Percentiles rank a stretch among this genome's conserved stretches.
Evolutionary conservation across 1,140 invertebrate species (phyloP).

Genomic region (Drosophila asahinai): DNA sequence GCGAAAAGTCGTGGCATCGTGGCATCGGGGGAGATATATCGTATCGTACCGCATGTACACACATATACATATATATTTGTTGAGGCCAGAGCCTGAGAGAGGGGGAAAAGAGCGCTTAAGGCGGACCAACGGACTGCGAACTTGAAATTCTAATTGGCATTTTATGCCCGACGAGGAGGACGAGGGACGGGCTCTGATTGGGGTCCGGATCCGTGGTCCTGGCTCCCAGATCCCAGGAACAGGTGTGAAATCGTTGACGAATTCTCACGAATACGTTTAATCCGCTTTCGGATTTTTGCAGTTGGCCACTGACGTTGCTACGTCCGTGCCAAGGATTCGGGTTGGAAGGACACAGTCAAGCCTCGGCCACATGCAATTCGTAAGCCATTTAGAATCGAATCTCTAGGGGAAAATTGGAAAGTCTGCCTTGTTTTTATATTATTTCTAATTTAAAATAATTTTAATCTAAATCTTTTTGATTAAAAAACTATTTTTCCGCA

Average conservation of each 20-base stretch:
- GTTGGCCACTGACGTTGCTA: conserved; percentile 33
- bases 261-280: conserved; percentile 83
- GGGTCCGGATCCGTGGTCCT: conserved; percentile 3
- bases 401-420: too few species aligned
- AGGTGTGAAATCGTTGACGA: conserved; percentile 82
- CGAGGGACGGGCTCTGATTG: conserved; percentile 11
- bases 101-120: conserved; percentile 30
- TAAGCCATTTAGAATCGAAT: neutral
- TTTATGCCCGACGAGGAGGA: conserved; percentile 60
- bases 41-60: neutral
- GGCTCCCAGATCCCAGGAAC: conserved; percentile 37
- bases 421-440: too few species aligned
- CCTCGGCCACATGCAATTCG: neutral
- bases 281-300: conserved; percentile 81
- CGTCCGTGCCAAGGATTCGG: conserved; percentile 27
- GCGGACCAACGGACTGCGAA: conserved; percentile 66
- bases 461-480: too few species aligned
- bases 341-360: conserved; percentile 12
- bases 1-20: conserved; percentile 45
- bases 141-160: conserved; percentile 83
- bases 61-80: neutral
- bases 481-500: too few species aligned
- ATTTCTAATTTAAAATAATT: neutral
- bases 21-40: conserved; percentile 9
- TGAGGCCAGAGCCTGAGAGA: too few species aligned